phyloP scores from a whole-genome alignment of 35 echinoderm and acorn worm genomes.

The Ophioderma brevispina region DNA sequence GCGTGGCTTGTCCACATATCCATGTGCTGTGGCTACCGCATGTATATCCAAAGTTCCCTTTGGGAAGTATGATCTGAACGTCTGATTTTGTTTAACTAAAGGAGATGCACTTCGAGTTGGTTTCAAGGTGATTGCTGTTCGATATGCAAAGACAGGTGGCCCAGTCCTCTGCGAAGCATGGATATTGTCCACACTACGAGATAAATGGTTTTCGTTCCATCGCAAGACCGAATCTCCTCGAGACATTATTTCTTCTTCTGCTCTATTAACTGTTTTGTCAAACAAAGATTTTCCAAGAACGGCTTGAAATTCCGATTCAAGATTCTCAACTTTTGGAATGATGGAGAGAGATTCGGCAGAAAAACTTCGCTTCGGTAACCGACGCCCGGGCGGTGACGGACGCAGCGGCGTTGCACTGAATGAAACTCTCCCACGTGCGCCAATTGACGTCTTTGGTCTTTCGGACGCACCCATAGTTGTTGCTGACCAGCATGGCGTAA shows the following conservation, averaged over 20 bases:
- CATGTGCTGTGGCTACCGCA: slow-evolving; percentile 9
- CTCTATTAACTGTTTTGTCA: slow-evolving; percentile 8
- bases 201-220: neutral
- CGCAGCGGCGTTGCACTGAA: neutral
- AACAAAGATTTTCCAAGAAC: slow-evolving; percentile 28
- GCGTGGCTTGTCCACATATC: neutral
- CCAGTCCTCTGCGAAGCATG: neutral
- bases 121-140: slow-evolving; percentile 4
- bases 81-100: neutral
- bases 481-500: neutral
- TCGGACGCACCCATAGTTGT: neutral
- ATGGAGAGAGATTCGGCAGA: slow-evolving; percentile 28
- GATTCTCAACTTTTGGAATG: neutral
- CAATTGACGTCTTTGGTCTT: neutral
- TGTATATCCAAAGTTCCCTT: slow-evolving; percentile 14
- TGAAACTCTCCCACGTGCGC: neutral
- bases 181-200: slow-evolving; percentile 1
- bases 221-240: neutral
- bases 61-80: slow-evolving; percentile 22
- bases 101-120: slow-evolving; percentile 28
- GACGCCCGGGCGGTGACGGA: neutral
- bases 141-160: neutral
- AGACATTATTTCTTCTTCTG: neutral
- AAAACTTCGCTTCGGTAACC: neutral
- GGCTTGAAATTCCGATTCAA: slow-evolving; percentile 28